Percentiles rank a stretch among this genome's conserved stretches.
Evolutionary conservation across 2,888 invertebrate genomes (phyloP).

Genomic region (Alviniconcha strummeri): DNA sequence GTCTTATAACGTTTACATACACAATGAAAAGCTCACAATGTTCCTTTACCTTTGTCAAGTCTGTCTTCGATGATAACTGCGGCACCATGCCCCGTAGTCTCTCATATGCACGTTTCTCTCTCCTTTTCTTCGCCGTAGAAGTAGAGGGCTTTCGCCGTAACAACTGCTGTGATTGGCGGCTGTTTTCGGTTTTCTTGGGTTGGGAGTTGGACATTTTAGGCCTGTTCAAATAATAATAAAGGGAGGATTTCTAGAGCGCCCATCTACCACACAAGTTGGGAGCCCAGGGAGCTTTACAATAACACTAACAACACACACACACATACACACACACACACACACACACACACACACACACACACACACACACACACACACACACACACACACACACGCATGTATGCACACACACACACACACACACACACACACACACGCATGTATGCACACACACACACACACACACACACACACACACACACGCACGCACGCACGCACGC

Average conservation of each 20-base stretch:
- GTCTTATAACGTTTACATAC: no score
- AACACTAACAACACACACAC: neutral
- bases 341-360: slow-evolving; percentile 2
- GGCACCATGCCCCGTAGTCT: no score
- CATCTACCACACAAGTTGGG: neutral
- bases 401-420: neutral
- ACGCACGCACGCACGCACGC: neutral
- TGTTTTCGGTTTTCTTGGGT: no score
- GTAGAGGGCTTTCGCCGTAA: no score
- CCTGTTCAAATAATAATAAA: no score
- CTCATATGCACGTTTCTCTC: no score
- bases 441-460: neutral
- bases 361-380: neutral
- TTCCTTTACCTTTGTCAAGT: no score
- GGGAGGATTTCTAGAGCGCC: neutral
- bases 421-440: neutral
- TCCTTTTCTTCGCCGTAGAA: no score
- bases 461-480: neutral
- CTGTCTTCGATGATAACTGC: no score
- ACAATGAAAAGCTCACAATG: no score
- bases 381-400: neutral
- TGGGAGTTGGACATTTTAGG: no score
- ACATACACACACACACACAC: slow-evolving; percentile 1
- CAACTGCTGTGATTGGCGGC: no score
- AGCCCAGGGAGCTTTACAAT: neutral